phyloP scores from a whole-genome alignment of 1,140 invertebrate genomes.

The Chrysopa pallens region DNA sequence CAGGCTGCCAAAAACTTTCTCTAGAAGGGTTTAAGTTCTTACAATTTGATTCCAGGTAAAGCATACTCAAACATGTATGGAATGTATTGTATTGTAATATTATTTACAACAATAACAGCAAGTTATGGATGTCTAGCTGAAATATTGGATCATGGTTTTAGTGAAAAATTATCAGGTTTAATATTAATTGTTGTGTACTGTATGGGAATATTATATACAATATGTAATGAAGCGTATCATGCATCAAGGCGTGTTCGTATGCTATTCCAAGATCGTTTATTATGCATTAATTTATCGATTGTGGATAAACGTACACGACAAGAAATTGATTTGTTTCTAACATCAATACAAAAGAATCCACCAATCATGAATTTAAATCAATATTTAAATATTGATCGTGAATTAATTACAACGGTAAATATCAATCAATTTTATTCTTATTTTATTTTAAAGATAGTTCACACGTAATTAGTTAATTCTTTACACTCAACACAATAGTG shows the following conservation, averaged over 20 bases:
- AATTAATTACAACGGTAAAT: slow-evolving; percentile 41
- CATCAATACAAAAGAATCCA: slow-evolving; percentile 48
- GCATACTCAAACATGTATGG: slow-evolving; percentile 53
- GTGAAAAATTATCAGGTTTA: slow-evolving; percentile 44
- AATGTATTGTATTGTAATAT: slow-evolving; percentile 46
- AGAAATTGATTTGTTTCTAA: slow-evolving; percentile 49
- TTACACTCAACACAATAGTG: too few relatives aligned
- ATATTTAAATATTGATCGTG: slow-evolving; percentile 45
- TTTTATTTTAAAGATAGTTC: slow-evolving; percentile 4
- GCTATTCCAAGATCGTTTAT: slow-evolving; percentile 39
- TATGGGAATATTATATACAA: slow-evolving; percentile 42
- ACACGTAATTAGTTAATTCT: too few relatives aligned
- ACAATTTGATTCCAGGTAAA: slow-evolving; percentile 29
- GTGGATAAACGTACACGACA: slow-evolving; percentile 38
- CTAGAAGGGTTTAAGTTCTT: too few relatives aligned
- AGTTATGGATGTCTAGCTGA: slow-evolving; percentile 45
- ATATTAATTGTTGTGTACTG: slow-evolving; percentile 48
- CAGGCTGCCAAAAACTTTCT: too few relatives aligned
- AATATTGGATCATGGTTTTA: slow-evolving; percentile 44
- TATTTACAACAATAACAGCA: slow-evolving; percentile 48
- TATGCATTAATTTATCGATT: slow-evolving; percentile 37
- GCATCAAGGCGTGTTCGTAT: slow-evolving; percentile 42
- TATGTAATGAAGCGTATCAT: slow-evolving; percentile 48
- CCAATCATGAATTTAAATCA: slow-evolving; percentile 50
- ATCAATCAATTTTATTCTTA: slow-evolving; percentile 3